Evolutionary conservation across 2,113 vertebrate species (phyloP).

Genomic region (Indicator maculatus): DNA sequence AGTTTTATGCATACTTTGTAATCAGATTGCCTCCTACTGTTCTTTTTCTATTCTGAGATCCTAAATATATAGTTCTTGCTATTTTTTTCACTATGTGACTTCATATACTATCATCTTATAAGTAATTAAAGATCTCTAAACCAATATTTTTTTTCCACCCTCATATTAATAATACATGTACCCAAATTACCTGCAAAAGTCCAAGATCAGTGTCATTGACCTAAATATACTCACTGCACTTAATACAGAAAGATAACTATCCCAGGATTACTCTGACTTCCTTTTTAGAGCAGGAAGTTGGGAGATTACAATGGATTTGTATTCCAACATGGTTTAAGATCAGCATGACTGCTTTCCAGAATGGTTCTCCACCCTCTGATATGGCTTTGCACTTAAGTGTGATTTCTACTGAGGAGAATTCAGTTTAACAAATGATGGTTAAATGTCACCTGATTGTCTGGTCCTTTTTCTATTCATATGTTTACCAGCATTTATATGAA

Average conservation of each 20-base stretch:
- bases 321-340: background rate
- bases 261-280: background rate
- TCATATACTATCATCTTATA: background rate
- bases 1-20: background rate
- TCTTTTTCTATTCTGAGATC: background rate
- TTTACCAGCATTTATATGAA: background rate
- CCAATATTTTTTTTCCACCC: background rate
- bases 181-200: background rate
- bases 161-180: no score
- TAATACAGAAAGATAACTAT: background rate
- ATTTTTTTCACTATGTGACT: background rate
- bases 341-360: background rate
- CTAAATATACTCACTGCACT: background rate
- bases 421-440: background rate
- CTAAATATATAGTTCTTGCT: background rate
- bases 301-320: background rate
- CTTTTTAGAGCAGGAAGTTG: background rate
- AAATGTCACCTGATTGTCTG: background rate
- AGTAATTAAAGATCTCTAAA: background rate
- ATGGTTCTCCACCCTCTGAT: background rate
- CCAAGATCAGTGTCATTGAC: background rate
- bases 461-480: background rate
- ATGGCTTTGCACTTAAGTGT: background rate
- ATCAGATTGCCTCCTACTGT: background rate
- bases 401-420: background rate